Base-by-base conservation (phyloP, 2,888 invertebrate genomes). In the Hoplodrina ambigua region DNA sequence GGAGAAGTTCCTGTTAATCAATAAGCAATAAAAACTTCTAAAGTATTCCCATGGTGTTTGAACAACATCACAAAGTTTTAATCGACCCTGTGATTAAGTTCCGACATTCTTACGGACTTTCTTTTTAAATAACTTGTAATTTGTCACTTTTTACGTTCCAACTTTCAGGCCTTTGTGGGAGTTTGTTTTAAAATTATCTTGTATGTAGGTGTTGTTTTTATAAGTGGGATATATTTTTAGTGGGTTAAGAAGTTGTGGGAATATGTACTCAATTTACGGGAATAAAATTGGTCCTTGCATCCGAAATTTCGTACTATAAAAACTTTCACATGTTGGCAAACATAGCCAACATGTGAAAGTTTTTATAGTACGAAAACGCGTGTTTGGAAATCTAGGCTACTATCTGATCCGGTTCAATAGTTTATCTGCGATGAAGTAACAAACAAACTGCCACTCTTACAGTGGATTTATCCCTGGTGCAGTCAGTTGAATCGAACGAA, bases 61-160 rank as follows among this genome's bases (percentile, higher is more conserved):
- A 69, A 71, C 61, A 81, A 69, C 76, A 76, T 82, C 69, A 59
- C 63, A 50, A 85, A 84, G 81, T 84, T 85, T 75, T 79, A 84
- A 85, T 84, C 83, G 85, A 81, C 60, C 77, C 55, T 56, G 66
- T 81, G 76, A 79, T 83, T 83, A 83, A 79, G 73, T 80, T 78
- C 61, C 75, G 61, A 55, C 80, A 78, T 79, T 81, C 67, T 81
- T 75, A 30, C 7, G 13, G 10, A 75, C 44, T 75, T 78, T 49
- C 67, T 76, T 79, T 82, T 75, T 79, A 79, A 78, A 84, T 81
- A 77, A 72, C 79, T 69, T 76, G 78, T 76, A 71, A 81, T 82
- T 84, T 85, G 85, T 84, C 83, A 75, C 81, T 77, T 82, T 82
- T 73, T 72, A 82, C 72, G 73, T 61, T 65, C 67, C n/a, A 77